Percentiles rank a stretch among this genome's conserved stretches.
phyloP scores from a whole-genome alignment of 2,113 vertebrate genomes.

The Sigmodon hispidus region DNA sequence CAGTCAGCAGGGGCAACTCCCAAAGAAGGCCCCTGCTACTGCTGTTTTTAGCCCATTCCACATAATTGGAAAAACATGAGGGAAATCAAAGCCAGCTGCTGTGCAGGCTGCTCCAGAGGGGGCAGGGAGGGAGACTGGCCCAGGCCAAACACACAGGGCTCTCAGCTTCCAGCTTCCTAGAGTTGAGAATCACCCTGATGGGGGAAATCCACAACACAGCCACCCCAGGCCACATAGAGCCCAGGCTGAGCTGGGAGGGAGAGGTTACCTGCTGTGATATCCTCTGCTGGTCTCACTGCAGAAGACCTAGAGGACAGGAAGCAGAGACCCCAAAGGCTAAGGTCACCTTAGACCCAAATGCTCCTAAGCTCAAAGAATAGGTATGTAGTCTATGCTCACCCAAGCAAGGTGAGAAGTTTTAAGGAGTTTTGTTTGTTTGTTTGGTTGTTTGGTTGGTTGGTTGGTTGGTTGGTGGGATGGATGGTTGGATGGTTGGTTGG shows the following conservation, averaged over 20 bases:
- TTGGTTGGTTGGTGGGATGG: no score
- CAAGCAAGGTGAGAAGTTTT: background rate
- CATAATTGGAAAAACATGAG: constrained; percentile 72
- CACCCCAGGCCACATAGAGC: background rate
- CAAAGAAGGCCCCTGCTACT: constrained; percentile 35
- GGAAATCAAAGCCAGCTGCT: constrained; percentile 59
- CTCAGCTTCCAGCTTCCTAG: background rate
- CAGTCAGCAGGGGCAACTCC: background rate
- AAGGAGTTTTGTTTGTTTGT: no score
- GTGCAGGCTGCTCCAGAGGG: background rate
- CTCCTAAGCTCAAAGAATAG: background rate
- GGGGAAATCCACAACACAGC: background rate
- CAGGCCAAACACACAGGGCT: background rate
- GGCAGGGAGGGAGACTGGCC: background rate
- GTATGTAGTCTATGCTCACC: fast-evolving
- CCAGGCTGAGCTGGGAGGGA: background rate
- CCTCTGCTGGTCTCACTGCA: background rate
- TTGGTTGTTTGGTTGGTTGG: no score
- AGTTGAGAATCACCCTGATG: background rate
- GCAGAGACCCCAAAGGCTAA: background rate
- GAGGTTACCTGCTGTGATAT: background rate
- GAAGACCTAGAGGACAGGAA: background rate
- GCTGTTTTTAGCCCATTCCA: constrained; percentile 66
- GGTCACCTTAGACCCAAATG: no score
- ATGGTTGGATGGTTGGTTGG: no score